These are phyloP conservation scores for Vimba vimba DNA, from an alignment of 2,113 vertebrate species.

Conservation along the genomic window DNA sequence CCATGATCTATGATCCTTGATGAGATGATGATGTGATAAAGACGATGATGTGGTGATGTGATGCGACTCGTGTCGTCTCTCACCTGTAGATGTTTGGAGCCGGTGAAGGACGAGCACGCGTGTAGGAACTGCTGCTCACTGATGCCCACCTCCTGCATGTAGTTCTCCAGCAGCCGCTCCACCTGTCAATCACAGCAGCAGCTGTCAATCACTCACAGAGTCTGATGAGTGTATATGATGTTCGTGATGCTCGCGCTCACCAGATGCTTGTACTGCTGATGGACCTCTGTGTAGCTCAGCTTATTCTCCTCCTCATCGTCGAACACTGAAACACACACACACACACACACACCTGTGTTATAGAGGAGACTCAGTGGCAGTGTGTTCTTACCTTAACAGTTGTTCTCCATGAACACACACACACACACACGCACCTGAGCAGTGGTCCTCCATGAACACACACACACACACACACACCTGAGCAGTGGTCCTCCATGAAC, in stretches of 20 bases:
- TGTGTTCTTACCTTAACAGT: constrained; percentile 61
- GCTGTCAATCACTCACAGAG: not conserved
- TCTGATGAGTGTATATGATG: too few relatives aligned
- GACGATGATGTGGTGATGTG: too few relatives aligned
- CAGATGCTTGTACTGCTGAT: constrained; percentile 93
- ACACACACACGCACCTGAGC: too few relatives aligned
- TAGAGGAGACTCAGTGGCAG: too few relatives aligned
- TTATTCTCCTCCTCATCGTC: constrained; percentile 98
- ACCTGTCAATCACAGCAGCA: constrained; percentile 73
- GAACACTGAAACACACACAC: constrained; percentile 82
- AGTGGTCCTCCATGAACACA: too few relatives aligned
- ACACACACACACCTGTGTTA: not conserved
- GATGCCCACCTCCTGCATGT: constrained; percentile 95
- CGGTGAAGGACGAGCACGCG: constrained; percentile 90
- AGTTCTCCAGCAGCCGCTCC: constrained; percentile 89
- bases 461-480: too few relatives aligned
- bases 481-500: too few relatives aligned
- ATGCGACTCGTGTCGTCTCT: not conserved
- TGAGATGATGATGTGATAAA: too few relatives aligned
- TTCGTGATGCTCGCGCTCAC: constrained; percentile 74
- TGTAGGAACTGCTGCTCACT: constrained; percentile 94
- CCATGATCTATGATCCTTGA: too few relatives aligned
- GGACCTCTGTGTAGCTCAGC: constrained; percentile 94
- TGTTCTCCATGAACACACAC: too few relatives aligned
- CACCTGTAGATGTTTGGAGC: constrained; percentile 90